Conservation (phyloP, 2,113 vertebrate genomes). For the Oryzias melastigma region DNA sequence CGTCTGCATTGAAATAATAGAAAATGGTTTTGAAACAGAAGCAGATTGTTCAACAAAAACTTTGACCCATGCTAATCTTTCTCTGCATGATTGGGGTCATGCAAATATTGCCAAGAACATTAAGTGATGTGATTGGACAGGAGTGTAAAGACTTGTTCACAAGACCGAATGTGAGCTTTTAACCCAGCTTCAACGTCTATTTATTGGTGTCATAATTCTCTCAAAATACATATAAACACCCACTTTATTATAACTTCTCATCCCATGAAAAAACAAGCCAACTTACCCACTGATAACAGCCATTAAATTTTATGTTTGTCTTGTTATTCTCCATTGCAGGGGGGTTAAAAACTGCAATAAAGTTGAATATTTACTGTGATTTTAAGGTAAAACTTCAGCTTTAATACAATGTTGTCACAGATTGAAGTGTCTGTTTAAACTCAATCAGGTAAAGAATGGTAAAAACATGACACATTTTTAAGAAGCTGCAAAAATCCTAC, state of each 20-base stretch:
- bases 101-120: conserved; percentile 64
- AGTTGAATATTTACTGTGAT: conserved; percentile 1
- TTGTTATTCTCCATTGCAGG: neutral
- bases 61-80: conserved; percentile 65
- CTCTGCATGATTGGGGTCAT: conserved; percentile 53
- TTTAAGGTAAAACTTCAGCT: neutral
- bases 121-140: conserved; percentile 51
- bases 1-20: neutral
- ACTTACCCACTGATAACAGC: neutral
- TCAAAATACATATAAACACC: neutral
- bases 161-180: too few relatives aligned
- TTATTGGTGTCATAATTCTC: too few relatives aligned
- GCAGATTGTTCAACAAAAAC: conserved; percentile 55
- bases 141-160: conserved; percentile 24
- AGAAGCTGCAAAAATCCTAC: too few relatives aligned
- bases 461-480: too few relatives aligned
- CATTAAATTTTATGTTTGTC: conserved; percentile 4
- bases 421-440: neutral
- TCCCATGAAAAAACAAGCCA: neutral
- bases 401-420: neutral
- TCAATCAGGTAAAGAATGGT: too few relatives aligned
- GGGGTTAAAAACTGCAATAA: neutral
- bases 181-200: too few relatives aligned
- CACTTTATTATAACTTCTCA: conserved; percentile 6
- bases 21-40: conserved; percentile 42